These are phyloP conservation scores for Lithosia quadra DNA, from an alignment of 2,888 invertebrate genomes.

Conservation along the genomic window DNA sequence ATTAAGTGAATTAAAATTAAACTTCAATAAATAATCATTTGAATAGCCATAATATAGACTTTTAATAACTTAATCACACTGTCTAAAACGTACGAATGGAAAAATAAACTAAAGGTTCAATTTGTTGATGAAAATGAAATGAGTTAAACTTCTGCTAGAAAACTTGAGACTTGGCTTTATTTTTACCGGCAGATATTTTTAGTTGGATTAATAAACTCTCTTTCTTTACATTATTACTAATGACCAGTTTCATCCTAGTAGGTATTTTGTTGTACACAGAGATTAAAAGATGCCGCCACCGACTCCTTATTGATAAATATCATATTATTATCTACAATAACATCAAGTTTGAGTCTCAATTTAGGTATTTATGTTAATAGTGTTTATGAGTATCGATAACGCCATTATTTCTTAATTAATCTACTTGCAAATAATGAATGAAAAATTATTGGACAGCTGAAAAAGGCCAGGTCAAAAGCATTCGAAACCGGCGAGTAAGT, in stretches of 20 bases:
- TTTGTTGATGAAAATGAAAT: not conserved
- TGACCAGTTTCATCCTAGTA: not conserved
- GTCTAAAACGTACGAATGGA: not conserved
- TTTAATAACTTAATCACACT: no score
- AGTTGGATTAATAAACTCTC: conserved; percentile 6
- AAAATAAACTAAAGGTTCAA: no score
- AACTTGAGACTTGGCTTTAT: conserved; percentile 7
- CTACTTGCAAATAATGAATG: no score
- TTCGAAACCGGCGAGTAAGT: no score
- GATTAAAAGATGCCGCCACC: conserved; percentile 2
- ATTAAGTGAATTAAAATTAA: no score
- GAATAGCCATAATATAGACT: no score
- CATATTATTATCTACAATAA: not conserved
- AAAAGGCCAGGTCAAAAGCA: no score
- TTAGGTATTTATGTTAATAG: not conserved
- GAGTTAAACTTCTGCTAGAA: not conserved
- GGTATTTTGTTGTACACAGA: not conserved
- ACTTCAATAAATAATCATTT: no score
- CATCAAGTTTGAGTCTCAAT: not conserved
- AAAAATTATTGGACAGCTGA: no score
- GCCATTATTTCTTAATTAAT: not conserved
- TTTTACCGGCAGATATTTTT: not conserved
- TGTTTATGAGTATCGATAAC: not conserved
- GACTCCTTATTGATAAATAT: not conserved
- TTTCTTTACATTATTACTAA: conserved; percentile 10